Percentiles rank a stretch among this genome's conserved stretches.
Evolutionary conservation across 2,888 invertebrate genomes (phyloP).

Genomic region (Dexiosoma caninum): DNA sequence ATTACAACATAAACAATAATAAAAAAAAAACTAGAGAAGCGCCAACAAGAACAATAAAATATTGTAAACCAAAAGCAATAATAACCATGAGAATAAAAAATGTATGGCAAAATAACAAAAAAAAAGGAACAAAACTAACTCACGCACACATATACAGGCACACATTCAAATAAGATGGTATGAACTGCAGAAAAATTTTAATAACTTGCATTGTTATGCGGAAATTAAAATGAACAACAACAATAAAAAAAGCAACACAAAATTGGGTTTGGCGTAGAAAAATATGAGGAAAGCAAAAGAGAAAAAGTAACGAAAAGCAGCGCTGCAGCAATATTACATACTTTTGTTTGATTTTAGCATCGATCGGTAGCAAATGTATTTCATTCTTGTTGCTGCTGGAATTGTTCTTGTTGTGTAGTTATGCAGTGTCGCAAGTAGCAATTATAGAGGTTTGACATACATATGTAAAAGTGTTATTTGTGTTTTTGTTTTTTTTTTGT

Average conservation of each 20-base stretch:
- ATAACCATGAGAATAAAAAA: constrained; percentile 54
- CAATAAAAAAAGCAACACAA: constrained; percentile 21
- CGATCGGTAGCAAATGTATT: constrained; percentile 14
- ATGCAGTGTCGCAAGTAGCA: constrained; percentile 15
- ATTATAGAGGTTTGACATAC: constrained; percentile 62
- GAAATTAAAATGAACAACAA: constrained; percentile 56
- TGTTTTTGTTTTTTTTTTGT: too few species aligned
- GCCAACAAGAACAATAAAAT: constrained; percentile 40
- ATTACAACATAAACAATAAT: constrained; percentile 49
- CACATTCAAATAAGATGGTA: constrained; percentile 19
- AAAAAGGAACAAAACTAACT: not conserved
- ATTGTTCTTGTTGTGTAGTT: constrained; percentile 3
- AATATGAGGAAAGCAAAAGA: not conserved
- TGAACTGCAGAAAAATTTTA: constrained; percentile 63
- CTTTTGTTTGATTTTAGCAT: constrained; percentile 27
- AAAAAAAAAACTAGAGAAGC: constrained; percentile 22
- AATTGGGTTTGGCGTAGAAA: constrained; percentile 41
- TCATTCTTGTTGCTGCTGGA: not conserved
- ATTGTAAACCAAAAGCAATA: constrained; percentile 53
- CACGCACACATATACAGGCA: not conserved
- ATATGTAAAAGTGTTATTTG: too few species aligned
- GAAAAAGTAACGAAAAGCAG: constrained; percentile 21
- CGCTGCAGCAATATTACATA: constrained; percentile 6
- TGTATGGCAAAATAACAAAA: not conserved
- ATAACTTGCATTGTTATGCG: constrained; percentile 64